Percentiles rank a stretch among this genome's conserved stretches.
Conservation (phyloP, 2,113 vertebrate species). For the Jacana jacana region DNA sequence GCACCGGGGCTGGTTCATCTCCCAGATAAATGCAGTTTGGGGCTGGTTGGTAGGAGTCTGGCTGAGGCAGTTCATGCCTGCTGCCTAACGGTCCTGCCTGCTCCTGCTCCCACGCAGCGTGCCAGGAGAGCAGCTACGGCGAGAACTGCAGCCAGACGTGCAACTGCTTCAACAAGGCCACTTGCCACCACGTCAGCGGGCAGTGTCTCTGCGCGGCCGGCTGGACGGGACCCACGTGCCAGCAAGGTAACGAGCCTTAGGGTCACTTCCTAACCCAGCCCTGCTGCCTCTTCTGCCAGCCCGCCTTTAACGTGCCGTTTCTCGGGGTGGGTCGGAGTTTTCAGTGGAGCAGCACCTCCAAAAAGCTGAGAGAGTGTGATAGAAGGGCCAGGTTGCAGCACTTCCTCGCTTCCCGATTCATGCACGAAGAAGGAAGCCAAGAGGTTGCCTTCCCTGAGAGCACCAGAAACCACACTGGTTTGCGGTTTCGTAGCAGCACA, state of each 20-base stretch:
- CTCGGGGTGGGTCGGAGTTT: fast-evolving
- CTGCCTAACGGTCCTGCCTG: background rate
- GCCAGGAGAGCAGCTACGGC: slow-evolving; percentile 80
- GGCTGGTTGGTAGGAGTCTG: background rate
- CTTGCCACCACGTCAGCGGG: slow-evolving; percentile 82
- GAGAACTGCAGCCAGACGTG: slow-evolving; percentile 85
- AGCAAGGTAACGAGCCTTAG: slow-evolving; percentile 69
- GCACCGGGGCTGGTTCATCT: background rate
- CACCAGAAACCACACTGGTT: background rate
- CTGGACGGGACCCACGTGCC: slow-evolving; percentile 85
- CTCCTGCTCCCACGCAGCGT: slow-evolving; percentile 70
- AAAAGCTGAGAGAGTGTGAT: fast-evolving
- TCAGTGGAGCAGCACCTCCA: fast-evolving
- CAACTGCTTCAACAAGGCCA: slow-evolving; percentile 79
- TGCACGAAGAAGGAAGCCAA: background rate
- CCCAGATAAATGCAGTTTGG: background rate
- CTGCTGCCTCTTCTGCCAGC: background rate
- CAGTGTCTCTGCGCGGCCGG: slow-evolving; percentile 82
- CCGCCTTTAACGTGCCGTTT: fast-evolving
- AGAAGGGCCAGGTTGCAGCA: background rate
- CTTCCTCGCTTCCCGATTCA: fast-evolving
- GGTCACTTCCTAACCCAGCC: fast-evolving
- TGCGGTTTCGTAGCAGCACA: fast-evolving
- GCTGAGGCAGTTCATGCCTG: background rate
- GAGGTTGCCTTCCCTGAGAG: background rate